Evolutionary conservation across 1,140 invertebrate genomes (phyloP), one percentile per base, ranked within the genome.

Genomic region (Drosophila bocki): DNA sequence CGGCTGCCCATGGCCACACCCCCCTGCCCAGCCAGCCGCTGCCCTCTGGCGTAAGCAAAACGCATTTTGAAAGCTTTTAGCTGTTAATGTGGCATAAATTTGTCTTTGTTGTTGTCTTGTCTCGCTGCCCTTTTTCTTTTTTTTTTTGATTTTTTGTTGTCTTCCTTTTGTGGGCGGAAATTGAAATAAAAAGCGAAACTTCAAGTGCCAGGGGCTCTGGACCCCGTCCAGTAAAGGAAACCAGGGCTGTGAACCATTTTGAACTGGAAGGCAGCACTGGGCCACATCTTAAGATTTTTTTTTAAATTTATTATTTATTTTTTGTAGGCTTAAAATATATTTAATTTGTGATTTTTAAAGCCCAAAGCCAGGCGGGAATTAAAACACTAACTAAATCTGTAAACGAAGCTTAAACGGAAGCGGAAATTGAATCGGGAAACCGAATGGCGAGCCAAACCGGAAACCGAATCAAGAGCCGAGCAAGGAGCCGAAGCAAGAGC

Each of bases 21-120:
- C 11, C 35, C 13, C 11, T 3, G 26, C 7, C 22, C 45, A 50
- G 37, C 37, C 60, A 62, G 26, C 42, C 50, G 33, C 44, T 62
- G 57, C 48, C 75, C 75, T 70, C 26, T 78, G 81, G 85, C 80
- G 64, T 79, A 88, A 57, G 79, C 61, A 61, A 84, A 87, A 87
- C 84, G 84, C 84, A 88, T 88, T 88, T 88, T 88, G 84, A 88
- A 88, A 88, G 84, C 84, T 88, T 88, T 90, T 88, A 88, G 84
- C 84, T 88, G 84, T 88, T 88, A 88, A 88, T 88, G 84, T 88
- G 84, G 84, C 84, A 88, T 88, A 88, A 88, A 88, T 90, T 87
- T 88, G 84, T 87, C 84, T 87, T 75, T 88, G 80, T 88, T 87
- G 83, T 74, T 80, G 65, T 75, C 60, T 65, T 44, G 19, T 75